These are phyloP conservation scores for Pogoniulus pusillus DNA, from an alignment of 2,797 vertebrate species.

Conservation along the genomic window DNA sequence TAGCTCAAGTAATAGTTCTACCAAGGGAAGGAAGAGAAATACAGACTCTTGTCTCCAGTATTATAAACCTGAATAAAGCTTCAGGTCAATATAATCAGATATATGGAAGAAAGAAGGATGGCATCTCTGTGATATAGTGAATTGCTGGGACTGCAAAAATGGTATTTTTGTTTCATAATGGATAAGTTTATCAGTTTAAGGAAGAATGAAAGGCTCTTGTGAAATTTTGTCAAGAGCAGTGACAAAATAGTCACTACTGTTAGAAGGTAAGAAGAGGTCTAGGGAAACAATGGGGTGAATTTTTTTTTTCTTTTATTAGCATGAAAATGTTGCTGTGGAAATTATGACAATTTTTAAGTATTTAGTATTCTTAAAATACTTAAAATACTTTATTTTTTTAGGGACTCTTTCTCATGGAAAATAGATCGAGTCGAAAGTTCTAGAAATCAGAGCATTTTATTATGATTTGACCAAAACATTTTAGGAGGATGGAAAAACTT, in stretches of 20 bases:
- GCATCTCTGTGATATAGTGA: not conserved
- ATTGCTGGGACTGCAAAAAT: not conserved
- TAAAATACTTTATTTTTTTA: not conserved
- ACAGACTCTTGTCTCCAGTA: not conserved
- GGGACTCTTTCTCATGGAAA: not conserved
- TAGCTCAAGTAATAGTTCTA: not conserved
- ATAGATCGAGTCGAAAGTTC: not conserved
- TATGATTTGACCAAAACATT: not conserved
- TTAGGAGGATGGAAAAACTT: not conserved
- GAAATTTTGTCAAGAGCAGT: not conserved
- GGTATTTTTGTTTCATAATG: not conserved
- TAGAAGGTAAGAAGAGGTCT: not conserved
- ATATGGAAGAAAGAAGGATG: not conserved
- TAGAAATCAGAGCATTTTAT: not conserved
- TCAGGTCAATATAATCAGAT: slow-evolving; percentile 14
- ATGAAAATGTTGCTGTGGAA: not conserved
- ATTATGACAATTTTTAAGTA: not conserved
- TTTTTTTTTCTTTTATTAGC: not conserved
- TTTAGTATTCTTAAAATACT: not conserved
- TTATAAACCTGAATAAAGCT: slow-evolving; percentile 8
- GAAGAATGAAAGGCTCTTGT: not conserved
- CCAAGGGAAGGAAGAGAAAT: not conserved
- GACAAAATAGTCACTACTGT: not conserved
- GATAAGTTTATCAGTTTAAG: not conserved
- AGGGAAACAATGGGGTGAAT: not conserved